Evolutionary conservation across 1,140 invertebrate species (phyloP), one percentile per base, ranked within the genome.

Genomic region (Aleiodes sp.): DNA sequence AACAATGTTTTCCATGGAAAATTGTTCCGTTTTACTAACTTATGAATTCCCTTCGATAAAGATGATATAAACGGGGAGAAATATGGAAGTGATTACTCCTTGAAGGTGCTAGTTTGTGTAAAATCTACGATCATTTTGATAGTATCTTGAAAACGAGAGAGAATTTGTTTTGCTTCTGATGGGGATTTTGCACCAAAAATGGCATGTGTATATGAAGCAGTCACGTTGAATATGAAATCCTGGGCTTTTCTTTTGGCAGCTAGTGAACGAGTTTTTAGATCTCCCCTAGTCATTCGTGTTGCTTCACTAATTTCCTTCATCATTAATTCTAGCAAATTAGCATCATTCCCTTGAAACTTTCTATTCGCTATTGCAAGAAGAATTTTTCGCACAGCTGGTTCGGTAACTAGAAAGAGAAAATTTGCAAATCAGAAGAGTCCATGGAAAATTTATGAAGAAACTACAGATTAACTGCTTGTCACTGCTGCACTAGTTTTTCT

Each of bases 41-140:
- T 19, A 57, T 57, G 2, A 28, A 26, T 59, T 59, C n/a, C n/a
- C 8, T 59, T 21, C 7, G n/a, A 10, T 14, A 1, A 6, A 43
- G 2, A 2, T 39, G 39, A 10, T 2, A 16, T 43, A 21, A 2
- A 59, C 35, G 68, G 2, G 52, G 2, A 7, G 66, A 31, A 39
- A n/a, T n/a, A n/a, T n/a, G n/a, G n/a, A n/a, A n/a, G n/a, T n/a
- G n/a, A n/a, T n/a, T n/a, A n/a, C n/a, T n/a, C n/a, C n/a, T n/a
- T n/a, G n/a, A 73, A 80, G 29, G 69, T 64, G 0, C 76, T 75
- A 9, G 67, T 70, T 37, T 77, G 80, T 0, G 76, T 76, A 24
- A 76, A 78, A 4, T 81, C 74, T 0, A 81, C 78, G 28, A 81
- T 79, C 29, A 52, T 46, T 14, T 78, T 70, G 6, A 81, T 75